Conservation (phyloP, 2,888 invertebrate genomes). For the Ceraclea dissimilis region DNA sequence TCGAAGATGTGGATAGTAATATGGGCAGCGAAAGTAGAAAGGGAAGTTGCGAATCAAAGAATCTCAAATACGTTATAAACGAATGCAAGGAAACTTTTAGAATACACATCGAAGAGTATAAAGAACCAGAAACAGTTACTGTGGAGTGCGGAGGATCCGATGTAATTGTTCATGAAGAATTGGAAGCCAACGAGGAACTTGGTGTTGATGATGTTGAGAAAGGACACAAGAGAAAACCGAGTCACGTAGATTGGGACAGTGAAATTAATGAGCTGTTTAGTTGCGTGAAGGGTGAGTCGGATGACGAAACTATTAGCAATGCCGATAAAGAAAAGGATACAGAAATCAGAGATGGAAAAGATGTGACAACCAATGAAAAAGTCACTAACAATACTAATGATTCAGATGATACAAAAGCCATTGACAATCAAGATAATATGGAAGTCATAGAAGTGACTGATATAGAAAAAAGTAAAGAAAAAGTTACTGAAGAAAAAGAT, state of each 20-base stretch:
- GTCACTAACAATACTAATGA: neutral
- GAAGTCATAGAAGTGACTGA: neutral
- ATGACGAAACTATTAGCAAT: slow-evolving; percentile 11
- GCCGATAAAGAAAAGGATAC: neutral
- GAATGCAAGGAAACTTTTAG: slow-evolving; percentile 6
- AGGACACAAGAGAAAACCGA: slow-evolving; percentile 33
- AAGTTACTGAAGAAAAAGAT: neutral
- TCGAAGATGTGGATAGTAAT: neutral
- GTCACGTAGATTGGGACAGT: slow-evolving; percentile 39
- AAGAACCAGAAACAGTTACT: slow-evolving; percentile 1
- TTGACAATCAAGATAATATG: neutral
- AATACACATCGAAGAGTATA: slow-evolving; percentile 16
- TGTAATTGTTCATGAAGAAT: slow-evolving; percentile 12
- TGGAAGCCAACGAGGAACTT: neutral
- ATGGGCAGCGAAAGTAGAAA: neutral
- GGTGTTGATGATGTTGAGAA: neutral
- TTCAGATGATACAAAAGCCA: neutral
- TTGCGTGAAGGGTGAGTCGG: slow-evolving; percentile 13
- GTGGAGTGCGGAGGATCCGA: slow-evolving; percentile 9
- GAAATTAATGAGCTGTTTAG: slow-evolving; percentile 35
- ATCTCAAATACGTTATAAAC: slow-evolving; percentile 1
- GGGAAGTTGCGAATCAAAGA: slow-evolving; percentile 3
- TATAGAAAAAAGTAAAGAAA: neutral
- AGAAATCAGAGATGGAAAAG: neutral
- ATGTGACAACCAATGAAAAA: no score